Percentiles rank a stretch among this genome's conserved stretches.
Evolutionary conservation across 2,888 invertebrate species (phyloP).

Genomic region (Beris morrisii): DNA sequence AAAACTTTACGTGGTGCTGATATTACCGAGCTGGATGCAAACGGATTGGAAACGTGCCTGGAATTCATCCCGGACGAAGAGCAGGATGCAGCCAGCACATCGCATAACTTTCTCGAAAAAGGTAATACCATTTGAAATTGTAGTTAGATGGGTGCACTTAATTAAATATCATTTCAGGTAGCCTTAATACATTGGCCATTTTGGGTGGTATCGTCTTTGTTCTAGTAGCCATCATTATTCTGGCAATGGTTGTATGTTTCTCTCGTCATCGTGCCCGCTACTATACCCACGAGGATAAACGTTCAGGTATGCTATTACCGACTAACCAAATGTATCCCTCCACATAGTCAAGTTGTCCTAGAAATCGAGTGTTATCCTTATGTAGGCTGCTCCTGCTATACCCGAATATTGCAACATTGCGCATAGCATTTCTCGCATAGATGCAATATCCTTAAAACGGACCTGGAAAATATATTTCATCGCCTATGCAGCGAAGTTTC

Average conservation of each 20-base stretch:
- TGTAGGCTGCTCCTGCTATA: too few species aligned
- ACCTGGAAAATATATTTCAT: neutral
- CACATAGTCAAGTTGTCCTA: too few species aligned
- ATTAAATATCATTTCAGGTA: constrained; percentile 53
- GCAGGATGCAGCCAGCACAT: constrained; percentile 58
- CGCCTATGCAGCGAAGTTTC: too few species aligned
- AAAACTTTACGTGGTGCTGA: constrained; percentile 54
- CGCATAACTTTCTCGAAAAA: constrained; percentile 60
- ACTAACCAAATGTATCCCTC: constrained; percentile 12
- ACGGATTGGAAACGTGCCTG: constrained; percentile 53
- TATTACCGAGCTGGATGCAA: constrained; percentile 54
- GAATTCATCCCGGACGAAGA: constrained; percentile 59
- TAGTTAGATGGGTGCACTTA: constrained; percentile 10
- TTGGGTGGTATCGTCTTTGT: constrained; percentile 56
- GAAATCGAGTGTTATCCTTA: too few species aligned
- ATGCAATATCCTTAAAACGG: neutral
- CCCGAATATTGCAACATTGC: neutral
- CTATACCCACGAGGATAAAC: constrained; percentile 78
- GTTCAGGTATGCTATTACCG: constrained; percentile 43
- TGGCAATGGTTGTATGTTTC: constrained; percentile 60
- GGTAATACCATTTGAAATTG: constrained; percentile 45
- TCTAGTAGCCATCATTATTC: constrained; percentile 52
- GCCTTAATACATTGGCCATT: constrained; percentile 57
- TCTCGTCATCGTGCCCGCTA: constrained; percentile 72
- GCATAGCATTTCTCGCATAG: neutral